Evolutionary conservation across 2,888 invertebrate species (phyloP).

Genomic region (Pollenia labialis): DNA sequence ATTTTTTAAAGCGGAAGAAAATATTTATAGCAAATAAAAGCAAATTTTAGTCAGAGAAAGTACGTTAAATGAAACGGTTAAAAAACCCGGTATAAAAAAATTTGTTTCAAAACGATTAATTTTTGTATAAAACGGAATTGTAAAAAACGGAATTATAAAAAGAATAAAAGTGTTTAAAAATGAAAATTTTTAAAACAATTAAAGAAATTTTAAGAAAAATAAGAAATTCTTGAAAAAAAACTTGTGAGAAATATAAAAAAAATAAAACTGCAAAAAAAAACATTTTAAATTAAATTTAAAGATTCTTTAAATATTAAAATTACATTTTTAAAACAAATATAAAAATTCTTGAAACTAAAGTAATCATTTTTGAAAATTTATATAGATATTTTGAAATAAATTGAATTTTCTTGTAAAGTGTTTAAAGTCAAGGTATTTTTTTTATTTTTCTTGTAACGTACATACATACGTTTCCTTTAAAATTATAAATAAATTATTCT

Average conservation of each 20-base stretch:
- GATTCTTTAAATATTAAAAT: too few species aligned
- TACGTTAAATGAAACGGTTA: slow-evolving; percentile 83
- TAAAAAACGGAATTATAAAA: neutral
- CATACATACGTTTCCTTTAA: slow-evolving; percentile 3
- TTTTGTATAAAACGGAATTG: slow-evolving; percentile 29
- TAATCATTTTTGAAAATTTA: too few species aligned
- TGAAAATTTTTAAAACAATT: neutral
- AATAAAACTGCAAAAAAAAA: too few species aligned
- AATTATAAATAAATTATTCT: slow-evolving; percentile 6
- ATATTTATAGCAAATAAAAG: slow-evolving; percentile 61
- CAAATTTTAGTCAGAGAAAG: slow-evolving; percentile 83
- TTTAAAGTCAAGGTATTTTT: slow-evolving; percentile 7
- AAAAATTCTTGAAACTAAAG: too few species aligned
- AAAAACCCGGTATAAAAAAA: slow-evolving; percentile 53
- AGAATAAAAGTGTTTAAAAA: slow-evolving; percentile 2
- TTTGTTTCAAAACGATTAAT: slow-evolving; percentile 16
- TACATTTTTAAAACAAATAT: too few species aligned
- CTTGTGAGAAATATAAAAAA: too few species aligned
- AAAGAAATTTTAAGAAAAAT: neutral
- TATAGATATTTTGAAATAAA: neutral
- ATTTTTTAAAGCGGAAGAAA: slow-evolving; percentile 46
- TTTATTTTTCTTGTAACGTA: neutral
- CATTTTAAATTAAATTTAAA: too few species aligned
- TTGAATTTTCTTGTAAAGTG: neutral
- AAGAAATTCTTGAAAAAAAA: neutral